These are phyloP conservation scores for Steromphala cineraria DNA, from an alignment of 2,888 invertebrate species.

Conservation along the genomic window DNA sequence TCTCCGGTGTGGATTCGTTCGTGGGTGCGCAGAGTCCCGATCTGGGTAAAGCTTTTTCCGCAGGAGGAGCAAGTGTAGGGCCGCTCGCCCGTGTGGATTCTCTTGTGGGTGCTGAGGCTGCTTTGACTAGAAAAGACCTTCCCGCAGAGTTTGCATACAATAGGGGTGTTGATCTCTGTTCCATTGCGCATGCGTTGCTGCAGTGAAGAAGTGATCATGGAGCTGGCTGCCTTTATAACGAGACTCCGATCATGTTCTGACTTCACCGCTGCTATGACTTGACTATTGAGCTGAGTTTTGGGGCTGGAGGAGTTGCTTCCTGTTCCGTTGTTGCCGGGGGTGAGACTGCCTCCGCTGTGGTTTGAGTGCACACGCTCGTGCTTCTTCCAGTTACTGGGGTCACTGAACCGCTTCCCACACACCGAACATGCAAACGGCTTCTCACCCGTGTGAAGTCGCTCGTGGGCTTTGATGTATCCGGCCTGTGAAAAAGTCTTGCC, in stretches of 20 bases:
- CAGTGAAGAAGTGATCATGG: constrained; percentile 19
- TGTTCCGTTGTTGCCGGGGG: constrained; percentile 31
- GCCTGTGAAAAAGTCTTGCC: constrained; percentile 69
- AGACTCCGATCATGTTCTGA: constrained; percentile 14
- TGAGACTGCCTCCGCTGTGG: constrained; percentile 52
- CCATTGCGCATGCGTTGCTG: constrained; percentile 34
- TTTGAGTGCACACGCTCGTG: constrained; percentile 67
- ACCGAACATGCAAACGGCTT: constrained; percentile 69
- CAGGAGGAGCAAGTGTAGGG: constrained; percentile 63
- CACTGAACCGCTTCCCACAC: constrained; percentile 68
- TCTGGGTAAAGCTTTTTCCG: constrained; percentile 69
- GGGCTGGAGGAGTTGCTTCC: background rate
- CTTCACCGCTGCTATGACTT: background rate
- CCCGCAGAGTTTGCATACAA: constrained; percentile 62
- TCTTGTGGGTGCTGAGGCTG: constrained; percentile 63
- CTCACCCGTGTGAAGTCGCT: constrained; percentile 68
- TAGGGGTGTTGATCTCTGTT: constrained; percentile 28
- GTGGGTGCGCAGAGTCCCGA: constrained; percentile 67
- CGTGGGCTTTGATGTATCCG: constrained; percentile 68
- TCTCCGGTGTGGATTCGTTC: constrained; percentile 68
- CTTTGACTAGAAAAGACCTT: constrained; percentile 68
- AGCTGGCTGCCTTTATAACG: constrained; percentile 16
- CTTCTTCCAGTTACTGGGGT: constrained; percentile 71
- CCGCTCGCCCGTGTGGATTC: constrained; percentile 67
- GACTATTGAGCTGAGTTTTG: background rate